These are phyloP conservation scores for Eulemur macaco DNA, from an alignment of 2,113 vertebrate species.

Conservation along the genomic window DNA sequence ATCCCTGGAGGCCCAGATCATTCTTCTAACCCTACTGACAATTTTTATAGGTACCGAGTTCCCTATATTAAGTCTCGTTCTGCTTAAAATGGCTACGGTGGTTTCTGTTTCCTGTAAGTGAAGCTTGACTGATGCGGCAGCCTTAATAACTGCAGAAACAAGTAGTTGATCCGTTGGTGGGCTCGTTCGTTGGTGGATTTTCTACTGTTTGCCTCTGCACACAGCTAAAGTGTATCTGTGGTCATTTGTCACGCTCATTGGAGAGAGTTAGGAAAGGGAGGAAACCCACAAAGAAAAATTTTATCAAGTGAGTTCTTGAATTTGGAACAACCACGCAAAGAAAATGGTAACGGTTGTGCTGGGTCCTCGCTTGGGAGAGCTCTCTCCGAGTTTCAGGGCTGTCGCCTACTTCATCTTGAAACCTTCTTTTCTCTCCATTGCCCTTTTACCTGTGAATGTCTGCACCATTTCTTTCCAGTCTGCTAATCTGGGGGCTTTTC, in stretches of 20 bases:
- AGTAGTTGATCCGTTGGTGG: neutral
- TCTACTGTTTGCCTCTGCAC: neutral
- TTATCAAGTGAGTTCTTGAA: neutral
- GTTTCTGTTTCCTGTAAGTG: neutral
- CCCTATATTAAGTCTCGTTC: rapidly evolving
- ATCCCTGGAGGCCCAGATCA: neutral
- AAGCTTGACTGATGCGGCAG: rapidly evolving
- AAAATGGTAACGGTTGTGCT: rapidly evolving
- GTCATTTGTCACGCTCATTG: neutral
- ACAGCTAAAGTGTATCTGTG: neutral
- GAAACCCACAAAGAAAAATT: neutral
- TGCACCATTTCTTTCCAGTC: neutral
- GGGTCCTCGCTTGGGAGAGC: neutral
- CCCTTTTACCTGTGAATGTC: neutral
- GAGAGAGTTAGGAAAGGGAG: neutral
- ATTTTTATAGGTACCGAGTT: neutral
- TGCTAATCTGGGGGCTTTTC: neutral
- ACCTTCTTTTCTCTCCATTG: neutral
- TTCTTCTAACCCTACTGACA: neutral
- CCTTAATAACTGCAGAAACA: neutral
- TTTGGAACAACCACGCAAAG: neutral
- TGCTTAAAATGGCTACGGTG: neutral
- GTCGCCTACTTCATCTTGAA: neutral
- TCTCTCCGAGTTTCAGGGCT: neutral
- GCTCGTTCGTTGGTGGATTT: neutral